Evolutionary conservation across 1,140 invertebrate species (phyloP), one percentile per base, ranked within the genome.

Genomic region (Scylla paramamosain): DNA sequence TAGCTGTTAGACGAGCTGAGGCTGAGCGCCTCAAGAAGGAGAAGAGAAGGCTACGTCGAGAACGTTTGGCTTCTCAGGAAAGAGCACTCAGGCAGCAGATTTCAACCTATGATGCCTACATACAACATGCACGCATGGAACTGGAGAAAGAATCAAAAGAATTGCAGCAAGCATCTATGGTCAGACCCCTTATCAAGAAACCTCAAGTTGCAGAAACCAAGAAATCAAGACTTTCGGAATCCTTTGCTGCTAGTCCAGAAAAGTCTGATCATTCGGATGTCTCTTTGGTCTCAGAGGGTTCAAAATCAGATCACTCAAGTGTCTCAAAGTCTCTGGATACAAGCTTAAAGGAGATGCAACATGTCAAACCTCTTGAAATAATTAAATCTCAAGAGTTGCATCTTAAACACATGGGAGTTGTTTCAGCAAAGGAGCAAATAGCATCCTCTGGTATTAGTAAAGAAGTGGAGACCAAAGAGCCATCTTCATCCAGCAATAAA

Each of bases 41-140:
- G 96, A 96, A 97, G 39, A 97, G 97, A 83, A 96, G 97, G 90
- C 96, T 96, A 39, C 96, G 97, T 77, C 97, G 97, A 95, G 97
- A 97, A 94, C 96, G 97, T 84, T 95, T 97, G 82, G 97, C 97
- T 95, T 97, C 97, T 29, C 97, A 97, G 95, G 97, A 97, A 96
- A 97, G 97, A 94, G 97, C 97, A 28, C 96, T 97, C 31, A 96
- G 97, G 90, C 97, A 97, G 96, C 97, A 97, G 96, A 97, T 97
- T 83, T 97, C 97, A 97, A 97, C 97, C 39, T 97, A 97, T 96
- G 97, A 97, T 96, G 96, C 96, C 84, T 97, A 97, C 96, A 97
- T 97, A 92, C 96, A 96, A n/a, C 96, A 97, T 96, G 96, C 97
- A 8, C 97, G 97, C 92, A 90, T 96, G 48, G 97, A 97, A 67